Conservation (phyloP, 2,113 vertebrate species). For the Paradisaea rubra region DNA sequence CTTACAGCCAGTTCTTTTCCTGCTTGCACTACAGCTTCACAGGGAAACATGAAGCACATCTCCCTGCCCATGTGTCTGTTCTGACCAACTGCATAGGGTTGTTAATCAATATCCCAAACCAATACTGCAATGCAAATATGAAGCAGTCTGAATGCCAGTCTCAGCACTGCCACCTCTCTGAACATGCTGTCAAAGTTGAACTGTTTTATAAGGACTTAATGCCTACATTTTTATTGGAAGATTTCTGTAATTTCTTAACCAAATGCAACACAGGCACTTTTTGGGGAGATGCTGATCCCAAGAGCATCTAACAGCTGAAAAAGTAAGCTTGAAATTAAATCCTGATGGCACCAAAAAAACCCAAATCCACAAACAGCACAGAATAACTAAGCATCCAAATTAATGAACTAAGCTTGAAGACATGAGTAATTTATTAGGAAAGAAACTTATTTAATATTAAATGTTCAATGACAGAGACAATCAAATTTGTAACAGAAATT, state of each 20-base stretch:
- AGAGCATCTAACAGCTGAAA: background rate
- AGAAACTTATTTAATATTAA: conserved; percentile 72
- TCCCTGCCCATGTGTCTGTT: background rate
- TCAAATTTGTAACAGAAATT: conserved; percentile 79
- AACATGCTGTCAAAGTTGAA: background rate
- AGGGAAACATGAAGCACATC: background rate
- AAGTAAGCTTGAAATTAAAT: background rate
- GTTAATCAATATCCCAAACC: background rate
- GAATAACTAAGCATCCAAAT: conserved; percentile 55
- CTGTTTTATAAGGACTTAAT: background rate
- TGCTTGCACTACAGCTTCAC: background rate
- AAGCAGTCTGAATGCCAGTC: background rate
- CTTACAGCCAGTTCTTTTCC: background rate
- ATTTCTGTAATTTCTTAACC: background rate
- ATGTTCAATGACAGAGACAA: conserved; percentile 78
- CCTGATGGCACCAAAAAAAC: background rate
- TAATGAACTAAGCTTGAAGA: conserved; percentile 68
- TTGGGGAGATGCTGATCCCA: background rate
- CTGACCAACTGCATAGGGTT: rapidly evolving
- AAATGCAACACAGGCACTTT: background rate
- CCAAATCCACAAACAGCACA: background rate
- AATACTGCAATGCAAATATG: background rate
- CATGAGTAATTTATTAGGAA: conserved; percentile 77
- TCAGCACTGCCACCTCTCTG: background rate
- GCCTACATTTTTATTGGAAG: background rate